phyloP scores from a whole-genome alignment of 1,140 invertebrate genomes.

The Parapsyche elsis region DNA sequence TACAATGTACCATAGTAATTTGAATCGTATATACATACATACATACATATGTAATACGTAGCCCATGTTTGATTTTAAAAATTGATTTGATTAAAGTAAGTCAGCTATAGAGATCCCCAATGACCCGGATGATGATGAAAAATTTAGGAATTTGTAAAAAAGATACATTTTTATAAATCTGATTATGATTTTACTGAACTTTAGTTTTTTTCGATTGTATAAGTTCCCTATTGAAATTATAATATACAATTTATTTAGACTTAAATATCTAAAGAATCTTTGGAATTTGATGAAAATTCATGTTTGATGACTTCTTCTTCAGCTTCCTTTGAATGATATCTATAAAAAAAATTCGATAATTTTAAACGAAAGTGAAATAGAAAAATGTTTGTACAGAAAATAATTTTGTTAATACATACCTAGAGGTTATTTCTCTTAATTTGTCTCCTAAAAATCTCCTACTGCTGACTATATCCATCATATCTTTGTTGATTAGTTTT shows the following conservation, averaged over 20 bases:
- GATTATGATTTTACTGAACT: too few relatives aligned
- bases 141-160: neutral
- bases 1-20: too few relatives aligned
- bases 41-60: too few relatives aligned
- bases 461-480: conserved; percentile 35
- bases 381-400: neutral
- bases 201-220: too few relatives aligned
- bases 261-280: conserved; percentile 1
- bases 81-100: neutral
- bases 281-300: conserved; percentile 13
- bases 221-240: neutral
- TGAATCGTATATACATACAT: too few relatives aligned
- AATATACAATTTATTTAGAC: neutral
- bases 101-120: neutral
- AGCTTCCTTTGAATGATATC: conserved; percentile 24
- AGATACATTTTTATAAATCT: too few relatives aligned
- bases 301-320: conserved; percentile 11
- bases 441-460: conserved; percentile 20
- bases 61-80: too few relatives aligned
- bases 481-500: conserved; percentile 36
- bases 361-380: neutral
- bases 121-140: neutral
- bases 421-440: conserved; percentile 25
- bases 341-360: neutral
- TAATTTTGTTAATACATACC: too few relatives aligned